phyloP scores from a whole-genome alignment of 2,113 vertebrate species.

The Gyps fulvus region DNA sequence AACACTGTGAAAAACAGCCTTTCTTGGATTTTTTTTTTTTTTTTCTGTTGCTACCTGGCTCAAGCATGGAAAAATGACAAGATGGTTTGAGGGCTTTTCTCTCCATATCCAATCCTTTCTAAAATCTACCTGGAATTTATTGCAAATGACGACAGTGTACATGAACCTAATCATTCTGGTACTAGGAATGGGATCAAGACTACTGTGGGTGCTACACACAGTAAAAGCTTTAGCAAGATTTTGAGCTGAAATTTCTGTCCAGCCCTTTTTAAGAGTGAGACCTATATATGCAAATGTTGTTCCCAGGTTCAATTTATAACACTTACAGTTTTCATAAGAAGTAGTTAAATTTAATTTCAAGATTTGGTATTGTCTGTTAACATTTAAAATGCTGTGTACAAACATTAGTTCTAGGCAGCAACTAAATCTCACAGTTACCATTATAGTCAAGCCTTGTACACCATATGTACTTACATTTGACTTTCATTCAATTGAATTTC shows the following conservation, averaged over 20 bases:
- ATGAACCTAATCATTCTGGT: background rate
- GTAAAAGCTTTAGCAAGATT: background rate
- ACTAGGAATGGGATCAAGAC: background rate
- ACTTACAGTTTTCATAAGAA: background rate
- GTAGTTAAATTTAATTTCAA: background rate
- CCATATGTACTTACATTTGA: background rate
- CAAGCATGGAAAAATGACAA: background rate
- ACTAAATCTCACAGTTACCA: background rate
- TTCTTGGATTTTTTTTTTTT: background rate
- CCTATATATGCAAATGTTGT: background rate
- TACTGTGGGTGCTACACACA: background rate
- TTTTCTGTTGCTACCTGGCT: background rate
- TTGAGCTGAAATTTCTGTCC: background rate
- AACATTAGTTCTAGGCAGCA: background rate
- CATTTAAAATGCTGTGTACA: background rate
- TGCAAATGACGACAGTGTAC: background rate
- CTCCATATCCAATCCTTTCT: background rate
- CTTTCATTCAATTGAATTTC: constrained; percentile 2
- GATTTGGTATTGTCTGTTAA: background rate
- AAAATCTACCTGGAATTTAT: background rate
- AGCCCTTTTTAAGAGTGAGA: background rate
- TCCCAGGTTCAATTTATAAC: background rate
- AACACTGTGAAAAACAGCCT: background rate
- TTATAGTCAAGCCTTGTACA: background rate
- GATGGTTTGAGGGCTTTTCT: background rate